A percentile compares a stretch with the other conserved stretches of the same genome.
Conservation (phyloP, 2,797 vertebrate species). For the Rhinella marina region DNA sequence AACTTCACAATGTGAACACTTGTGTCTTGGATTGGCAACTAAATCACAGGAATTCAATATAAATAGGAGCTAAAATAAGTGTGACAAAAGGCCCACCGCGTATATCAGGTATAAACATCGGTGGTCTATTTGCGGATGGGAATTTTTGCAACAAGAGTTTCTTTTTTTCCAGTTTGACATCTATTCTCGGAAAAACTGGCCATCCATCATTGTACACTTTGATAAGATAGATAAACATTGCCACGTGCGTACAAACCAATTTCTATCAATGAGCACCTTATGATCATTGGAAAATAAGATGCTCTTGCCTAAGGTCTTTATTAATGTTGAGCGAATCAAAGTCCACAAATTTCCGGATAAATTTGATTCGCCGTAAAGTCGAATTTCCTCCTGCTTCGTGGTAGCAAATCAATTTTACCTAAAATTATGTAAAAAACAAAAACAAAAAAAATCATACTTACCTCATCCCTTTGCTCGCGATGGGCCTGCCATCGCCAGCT, state of each 20-base stretch:
- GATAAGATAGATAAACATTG: too few species aligned
- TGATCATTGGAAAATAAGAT: not conserved
- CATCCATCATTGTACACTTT: not conserved
- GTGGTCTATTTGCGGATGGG: not conserved
- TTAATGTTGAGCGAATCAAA: too few species aligned
- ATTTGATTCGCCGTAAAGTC: too few species aligned
- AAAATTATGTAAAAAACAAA: too few species aligned
- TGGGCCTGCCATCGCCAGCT: too few species aligned
- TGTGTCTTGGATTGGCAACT: not conserved
- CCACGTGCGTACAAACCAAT: not conserved
- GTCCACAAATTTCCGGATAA: too few species aligned
- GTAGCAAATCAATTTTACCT: too few species aligned
- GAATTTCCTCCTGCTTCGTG: too few species aligned
- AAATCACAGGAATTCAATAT: constrained; percentile 6
- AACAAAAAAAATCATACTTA: too few species aligned
- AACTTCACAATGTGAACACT: constrained; percentile 32
- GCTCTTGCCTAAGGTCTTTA: too few species aligned
- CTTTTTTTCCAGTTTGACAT: not conserved
- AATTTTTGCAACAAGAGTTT: not conserved
- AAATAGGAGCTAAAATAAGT: constrained; percentile 2
- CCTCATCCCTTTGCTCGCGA: too few species aligned
- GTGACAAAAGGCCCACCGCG: not conserved
- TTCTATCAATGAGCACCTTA: not conserved
- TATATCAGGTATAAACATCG: not conserved
- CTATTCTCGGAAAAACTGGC: not conserved